Conservation (phyloP, 2,797 vertebrate genomes). For the Taeniopygia guttata region DNA sequence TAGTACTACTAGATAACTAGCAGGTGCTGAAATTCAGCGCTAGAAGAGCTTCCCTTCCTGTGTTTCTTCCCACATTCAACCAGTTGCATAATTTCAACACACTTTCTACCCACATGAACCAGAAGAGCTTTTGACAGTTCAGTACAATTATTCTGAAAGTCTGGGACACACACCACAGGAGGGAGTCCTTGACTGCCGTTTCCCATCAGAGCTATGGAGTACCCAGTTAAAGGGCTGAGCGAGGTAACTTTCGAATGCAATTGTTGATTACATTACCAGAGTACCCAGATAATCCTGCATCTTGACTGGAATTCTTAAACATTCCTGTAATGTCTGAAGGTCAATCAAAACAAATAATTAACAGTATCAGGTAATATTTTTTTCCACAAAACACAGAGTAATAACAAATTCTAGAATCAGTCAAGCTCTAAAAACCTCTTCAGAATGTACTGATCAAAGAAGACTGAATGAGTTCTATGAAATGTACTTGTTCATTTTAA, state of each 20-base stretch:
- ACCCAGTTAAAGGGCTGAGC: background rate
- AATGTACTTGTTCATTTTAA: background rate
- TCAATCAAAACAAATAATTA: background rate
- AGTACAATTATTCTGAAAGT: background rate
- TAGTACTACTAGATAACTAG: background rate
- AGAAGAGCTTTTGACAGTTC: fast-evolving
- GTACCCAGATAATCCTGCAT: background rate
- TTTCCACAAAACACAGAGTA: background rate
- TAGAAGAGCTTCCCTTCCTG: background rate
- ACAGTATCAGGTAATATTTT: fast-evolving
- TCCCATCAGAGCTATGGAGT: background rate
- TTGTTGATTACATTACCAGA: background rate
- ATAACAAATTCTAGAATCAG: background rate
- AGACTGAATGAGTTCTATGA: background rate
- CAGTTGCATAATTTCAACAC: background rate
- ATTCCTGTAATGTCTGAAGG: background rate
- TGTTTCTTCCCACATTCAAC: background rate
- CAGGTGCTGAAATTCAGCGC: background rate
- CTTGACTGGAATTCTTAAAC: background rate
- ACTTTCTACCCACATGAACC: fast-evolving
- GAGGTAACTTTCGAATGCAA: background rate
- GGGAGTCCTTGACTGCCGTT: constrained; percentile 26
- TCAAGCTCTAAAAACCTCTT: background rate
- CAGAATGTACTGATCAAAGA: background rate
- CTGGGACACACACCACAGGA: constrained; percentile 11